These are phyloP conservation scores for Rhynchotus rufescens DNA, from an alignment of 2,797 vertebrate genomes.

Conservation along the genomic window DNA sequence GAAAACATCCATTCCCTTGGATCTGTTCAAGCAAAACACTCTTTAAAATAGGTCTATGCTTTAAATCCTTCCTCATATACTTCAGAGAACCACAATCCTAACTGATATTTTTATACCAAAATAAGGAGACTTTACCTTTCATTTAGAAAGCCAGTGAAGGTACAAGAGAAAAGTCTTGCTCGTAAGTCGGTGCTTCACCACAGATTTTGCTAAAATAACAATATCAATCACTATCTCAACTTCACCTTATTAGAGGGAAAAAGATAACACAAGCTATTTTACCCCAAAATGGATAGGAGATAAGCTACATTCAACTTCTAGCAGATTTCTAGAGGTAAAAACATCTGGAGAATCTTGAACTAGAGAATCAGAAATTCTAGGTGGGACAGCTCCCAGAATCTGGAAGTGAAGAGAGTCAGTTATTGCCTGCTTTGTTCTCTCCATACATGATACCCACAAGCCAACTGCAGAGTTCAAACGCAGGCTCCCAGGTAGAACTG, in stretches of 20 bases:
- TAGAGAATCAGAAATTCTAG: not conserved
- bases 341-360: not conserved
- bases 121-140: not conserved
- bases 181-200: not conserved
- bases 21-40: slow-evolving; percentile 11
- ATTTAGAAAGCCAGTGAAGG: not conserved
- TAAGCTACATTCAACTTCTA: not conserved
- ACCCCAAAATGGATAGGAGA: not conserved
- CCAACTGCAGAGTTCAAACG: not conserved
- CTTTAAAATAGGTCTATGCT: not conserved
- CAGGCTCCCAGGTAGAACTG: not conserved
- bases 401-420: not conserved
- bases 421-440: not conserved
- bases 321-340: not conserved
- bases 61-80: slow-evolving; percentile 41
- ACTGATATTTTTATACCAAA: slow-evolving; percentile 54
- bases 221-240: not conserved
- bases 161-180: not conserved
- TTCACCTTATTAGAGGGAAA: not conserved
- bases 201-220: not conserved
- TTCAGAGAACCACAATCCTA: slow-evolving; percentile 59
- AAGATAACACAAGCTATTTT: not conserved
- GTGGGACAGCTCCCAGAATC: not conserved
- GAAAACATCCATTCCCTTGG: slow-evolving; percentile 30
- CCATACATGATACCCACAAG: not conserved